phyloP scores from a whole-genome alignment of 2,797 vertebrate species.

The Enteromius radiatus region DNA sequence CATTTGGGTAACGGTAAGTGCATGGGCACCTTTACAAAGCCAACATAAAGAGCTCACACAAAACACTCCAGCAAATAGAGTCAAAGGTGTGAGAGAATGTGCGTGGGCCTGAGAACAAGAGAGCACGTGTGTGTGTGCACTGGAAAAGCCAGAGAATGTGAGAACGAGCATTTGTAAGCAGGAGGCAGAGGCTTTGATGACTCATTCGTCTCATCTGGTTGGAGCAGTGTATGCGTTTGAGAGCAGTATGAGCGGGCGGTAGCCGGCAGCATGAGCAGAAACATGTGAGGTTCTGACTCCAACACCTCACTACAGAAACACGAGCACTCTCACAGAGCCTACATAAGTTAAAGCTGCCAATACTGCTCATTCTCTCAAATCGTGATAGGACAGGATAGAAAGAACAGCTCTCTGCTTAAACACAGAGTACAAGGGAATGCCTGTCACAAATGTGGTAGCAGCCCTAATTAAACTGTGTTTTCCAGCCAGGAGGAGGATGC shows the following conservation, averaged over 20 bases:
- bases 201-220: constrained; percentile 63
- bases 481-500: constrained; percentile 28
- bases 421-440: constrained; percentile 9
- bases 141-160: constrained; percentile 31
- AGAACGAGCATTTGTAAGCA: constrained; percentile 52
- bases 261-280: constrained; percentile 41
- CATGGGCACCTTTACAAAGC: not conserved
- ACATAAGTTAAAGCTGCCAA: constrained; percentile 44
- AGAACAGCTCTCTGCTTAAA: constrained; percentile 30
- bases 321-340: constrained; percentile 22
- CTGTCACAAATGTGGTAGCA: constrained; percentile 31
- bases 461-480: constrained; percentile 42
- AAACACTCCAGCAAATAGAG: constrained; percentile 15
- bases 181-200: constrained; percentile 58
- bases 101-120: constrained; percentile 31
- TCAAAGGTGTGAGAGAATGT: constrained; percentile 28
- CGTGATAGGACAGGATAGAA: constrained; percentile 30
- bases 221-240: constrained; percentile 34
- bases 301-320: constrained; percentile 54
- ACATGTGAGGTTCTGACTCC: constrained; percentile 50
- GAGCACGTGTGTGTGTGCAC: constrained; percentile 40
- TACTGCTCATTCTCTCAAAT: constrained; percentile 8
- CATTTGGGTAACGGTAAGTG: not conserved
- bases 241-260: constrained; percentile 15
- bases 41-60: constrained; percentile 2